These are phyloP conservation scores for Hyperoplus lanceolatus DNA, from an alignment of 2,797 vertebrate species.

Conservation along the genomic window DNA sequence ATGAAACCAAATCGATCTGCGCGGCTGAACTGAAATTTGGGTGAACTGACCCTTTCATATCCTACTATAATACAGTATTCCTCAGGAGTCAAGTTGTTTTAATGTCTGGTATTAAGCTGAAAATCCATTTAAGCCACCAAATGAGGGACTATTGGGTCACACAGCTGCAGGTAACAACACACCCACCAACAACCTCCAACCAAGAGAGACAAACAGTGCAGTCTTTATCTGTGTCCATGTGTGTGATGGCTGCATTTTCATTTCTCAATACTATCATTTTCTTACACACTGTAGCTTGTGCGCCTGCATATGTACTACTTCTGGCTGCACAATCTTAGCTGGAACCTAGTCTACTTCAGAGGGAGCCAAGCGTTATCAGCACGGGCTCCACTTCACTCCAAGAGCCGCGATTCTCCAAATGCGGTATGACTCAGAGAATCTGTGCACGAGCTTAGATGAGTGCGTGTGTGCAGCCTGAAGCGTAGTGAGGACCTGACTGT, in stretches of 20 bases:
- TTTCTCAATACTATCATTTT: constrained; percentile 10
- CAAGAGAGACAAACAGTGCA: constrained; percentile 9
- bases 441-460: constrained; percentile 36
- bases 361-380: constrained; percentile 35
- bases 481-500: constrained; percentile 33
- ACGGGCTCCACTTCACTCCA: constrained; percentile 63
- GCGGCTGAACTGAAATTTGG: background rate
- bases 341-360: constrained; percentile 21
- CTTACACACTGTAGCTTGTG: background rate
- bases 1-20: background rate
- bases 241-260: constrained; percentile 9
- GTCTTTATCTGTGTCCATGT: background rate
- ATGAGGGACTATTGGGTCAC: no score
- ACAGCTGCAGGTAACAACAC: constrained; percentile 30
- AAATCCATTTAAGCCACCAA: background rate
- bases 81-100: background rate
- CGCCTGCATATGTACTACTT: background rate
- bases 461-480: constrained; percentile 32
- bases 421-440: constrained; percentile 71
- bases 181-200: constrained; percentile 23
- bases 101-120: background rate
- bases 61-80: background rate
- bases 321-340: background rate
- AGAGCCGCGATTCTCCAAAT: constrained; percentile 61
- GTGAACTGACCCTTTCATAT: constrained; percentile 17